Percentiles rank a stretch among this genome's conserved stretches.
Conservation (phyloP, 2,797 vertebrate genomes). For the Danio aesculapii region DNA sequence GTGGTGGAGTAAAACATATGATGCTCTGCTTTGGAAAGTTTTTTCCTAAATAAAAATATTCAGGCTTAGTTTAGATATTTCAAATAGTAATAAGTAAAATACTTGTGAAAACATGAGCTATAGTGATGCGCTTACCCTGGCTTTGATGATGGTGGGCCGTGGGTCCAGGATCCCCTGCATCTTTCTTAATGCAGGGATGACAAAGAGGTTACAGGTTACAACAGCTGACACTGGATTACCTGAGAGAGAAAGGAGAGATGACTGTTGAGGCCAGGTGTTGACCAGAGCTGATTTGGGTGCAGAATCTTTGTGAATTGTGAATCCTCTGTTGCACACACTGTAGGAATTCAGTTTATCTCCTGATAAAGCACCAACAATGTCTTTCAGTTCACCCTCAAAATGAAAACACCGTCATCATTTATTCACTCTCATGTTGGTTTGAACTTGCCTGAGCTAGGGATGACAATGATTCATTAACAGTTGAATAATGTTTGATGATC, state of each 20-base stretch:
- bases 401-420: neutral
- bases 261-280: constrained; percentile 17
- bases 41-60: neutral
- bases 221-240: constrained; percentile 98
- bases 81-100: neutral
- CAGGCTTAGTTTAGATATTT: neutral
- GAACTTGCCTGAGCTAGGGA: neutral
- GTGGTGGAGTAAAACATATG: neutral
- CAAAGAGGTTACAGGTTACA: constrained; percentile 98
- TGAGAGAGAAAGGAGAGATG: constrained; percentile 63
- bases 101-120: neutral
- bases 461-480: too few species aligned
- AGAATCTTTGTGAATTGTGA: constrained; percentile 2
- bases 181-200: constrained; percentile 97
- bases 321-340: constrained; percentile 4
- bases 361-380: neutral
- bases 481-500: too few species aligned
- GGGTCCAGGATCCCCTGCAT: constrained; percentile 99
- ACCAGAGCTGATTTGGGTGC: constrained; percentile 6
- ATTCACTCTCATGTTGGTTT: constrained; percentile 6
- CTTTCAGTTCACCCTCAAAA: neutral
- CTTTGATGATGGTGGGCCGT: constrained; percentile 98
- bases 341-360: constrained; percentile 26
- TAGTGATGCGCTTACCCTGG: constrained; percentile 84
- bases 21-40: neutral